phyloP scores from a whole-genome alignment of 2,888 invertebrate genomes.

The Limnephilus auricula region DNA sequence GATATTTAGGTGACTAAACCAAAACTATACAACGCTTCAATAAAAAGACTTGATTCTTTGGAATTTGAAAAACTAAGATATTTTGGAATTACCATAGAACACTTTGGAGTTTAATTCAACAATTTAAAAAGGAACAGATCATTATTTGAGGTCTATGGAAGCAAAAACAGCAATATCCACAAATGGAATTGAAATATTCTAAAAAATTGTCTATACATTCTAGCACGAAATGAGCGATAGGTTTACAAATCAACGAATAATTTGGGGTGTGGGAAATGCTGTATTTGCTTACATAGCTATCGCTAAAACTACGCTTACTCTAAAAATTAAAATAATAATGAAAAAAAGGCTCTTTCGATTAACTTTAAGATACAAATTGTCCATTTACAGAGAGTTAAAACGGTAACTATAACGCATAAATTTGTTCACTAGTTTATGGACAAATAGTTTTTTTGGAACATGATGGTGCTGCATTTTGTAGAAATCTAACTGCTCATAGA shows the following conservation, averaged over 20 bases:
- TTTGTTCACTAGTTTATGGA: neutral
- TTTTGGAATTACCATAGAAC: neutral
- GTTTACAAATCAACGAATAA: neutral
- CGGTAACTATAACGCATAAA: neutral
- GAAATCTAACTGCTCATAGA: conserved; percentile 71
- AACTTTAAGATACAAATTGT: neutral
- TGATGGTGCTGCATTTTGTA: neutral
- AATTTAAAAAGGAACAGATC: neutral
- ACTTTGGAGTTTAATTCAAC: neutral
- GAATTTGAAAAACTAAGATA: neutral
- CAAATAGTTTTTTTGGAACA: neutral
- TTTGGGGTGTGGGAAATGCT: neutral
- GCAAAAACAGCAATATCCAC: neutral
- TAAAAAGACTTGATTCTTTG: neutral
- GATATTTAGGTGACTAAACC: neutral
- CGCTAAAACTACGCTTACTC: neutral
- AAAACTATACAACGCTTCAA: neutral
- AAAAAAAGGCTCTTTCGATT: neutral
- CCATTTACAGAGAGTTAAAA: neutral
- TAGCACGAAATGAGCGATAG: no score
- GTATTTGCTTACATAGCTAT: neutral
- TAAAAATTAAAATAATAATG: neutral
- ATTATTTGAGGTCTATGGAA: neutral
- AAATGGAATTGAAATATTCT: neutral
- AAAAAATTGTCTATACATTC: no score